Evolutionary conservation across 2,888 invertebrate species (phyloP).

Genomic region (Hyppa rectilinea): DNA sequence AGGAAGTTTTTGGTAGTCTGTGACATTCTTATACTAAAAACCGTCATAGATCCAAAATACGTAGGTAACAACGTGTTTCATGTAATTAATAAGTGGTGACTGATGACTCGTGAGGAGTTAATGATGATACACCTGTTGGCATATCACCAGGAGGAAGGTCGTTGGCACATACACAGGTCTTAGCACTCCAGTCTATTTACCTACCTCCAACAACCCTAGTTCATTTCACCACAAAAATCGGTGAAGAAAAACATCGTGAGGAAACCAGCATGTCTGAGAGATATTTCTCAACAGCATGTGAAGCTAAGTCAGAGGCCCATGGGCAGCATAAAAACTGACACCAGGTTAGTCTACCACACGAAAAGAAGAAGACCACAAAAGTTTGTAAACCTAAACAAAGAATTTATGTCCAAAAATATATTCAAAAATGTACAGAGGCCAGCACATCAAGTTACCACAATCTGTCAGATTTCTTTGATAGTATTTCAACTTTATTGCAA

Average conservation of each 20-base stretch:
- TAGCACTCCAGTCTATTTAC: conserved; percentile 10
- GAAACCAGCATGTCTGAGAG: too few species aligned
- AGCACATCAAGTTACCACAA: too few species aligned
- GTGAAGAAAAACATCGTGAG: too few species aligned
- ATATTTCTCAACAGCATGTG: too few species aligned
- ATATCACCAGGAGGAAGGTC: conserved; percentile 33
- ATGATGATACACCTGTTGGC: conserved; percentile 58
- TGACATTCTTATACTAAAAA: neutral
- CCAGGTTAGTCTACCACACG: too few species aligned
- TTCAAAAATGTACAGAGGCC: too few species aligned
- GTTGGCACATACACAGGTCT: conserved; percentile 22
- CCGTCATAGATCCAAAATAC: neutral
- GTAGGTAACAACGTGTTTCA: neutral
- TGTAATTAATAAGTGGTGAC: neutral
- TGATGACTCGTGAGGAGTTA: neutral
- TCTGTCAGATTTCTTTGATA: too few species aligned
- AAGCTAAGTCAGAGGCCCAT: too few species aligned
- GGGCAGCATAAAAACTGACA: too few species aligned
- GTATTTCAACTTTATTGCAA: too few species aligned
- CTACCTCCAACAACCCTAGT: neutral
- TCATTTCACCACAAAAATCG: neutral
- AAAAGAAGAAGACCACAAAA: too few species aligned
- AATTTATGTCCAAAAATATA: neutral
- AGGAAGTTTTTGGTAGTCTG: neutral
- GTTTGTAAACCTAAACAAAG: neutral